Base-by-base conservation (phyloP, 2,797 vertebrate species). In the Oceanodroma leucorhoa region DNA sequence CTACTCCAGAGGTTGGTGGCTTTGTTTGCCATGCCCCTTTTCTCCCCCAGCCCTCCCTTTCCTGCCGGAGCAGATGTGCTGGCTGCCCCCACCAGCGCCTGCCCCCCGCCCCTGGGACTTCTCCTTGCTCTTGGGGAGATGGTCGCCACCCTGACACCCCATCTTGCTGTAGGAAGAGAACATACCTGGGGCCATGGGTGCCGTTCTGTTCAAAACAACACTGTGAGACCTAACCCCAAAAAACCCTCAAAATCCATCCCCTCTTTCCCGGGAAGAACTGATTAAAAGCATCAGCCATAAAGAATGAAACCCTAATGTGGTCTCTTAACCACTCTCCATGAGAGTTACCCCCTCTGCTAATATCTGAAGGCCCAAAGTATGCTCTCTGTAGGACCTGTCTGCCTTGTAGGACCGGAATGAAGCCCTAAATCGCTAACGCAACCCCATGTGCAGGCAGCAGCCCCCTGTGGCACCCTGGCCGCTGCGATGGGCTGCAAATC, bases 201-300 rank as follows among this genome's bases (percentile, higher is more conserved):
- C 26, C 10, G 38, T 67, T 61, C 29, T 62, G 17, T 69, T 69
- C 55, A 64, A 58, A 87, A 64, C 24, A 40, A 8, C n/a, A 21
- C 70, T 3, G 1, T 61, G 23, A 45, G 23, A 57, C 11, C 23
- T 30, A 67, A 29, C 22, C 61, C 21, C 5, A 61, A 45, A 80
- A 60, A 14, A 0, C 0, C 0, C 19, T 45, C n/a, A 41, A 40
- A 58, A 58, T 58, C n/a, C 34, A 77, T 8, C 7, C 21, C 24
- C 18, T 41, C 14, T 79, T 83, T 75, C 30, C 45, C 26, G 32
- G 20, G 38, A 70, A 81, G 27, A 57, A 34, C 20, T 79, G 61
- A 67, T 65, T 46, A 83, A 85, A 92, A 71, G 41, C 45, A 69
- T 75, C 22, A 85, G 27, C 43, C 46, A 20, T 54, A 58, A 89